Percentiles rank a stretch among this genome's conserved stretches.
Evolutionary conservation across 2,797 vertebrate species (phyloP).

Genomic region (Enteromius trimaculatus): DNA sequence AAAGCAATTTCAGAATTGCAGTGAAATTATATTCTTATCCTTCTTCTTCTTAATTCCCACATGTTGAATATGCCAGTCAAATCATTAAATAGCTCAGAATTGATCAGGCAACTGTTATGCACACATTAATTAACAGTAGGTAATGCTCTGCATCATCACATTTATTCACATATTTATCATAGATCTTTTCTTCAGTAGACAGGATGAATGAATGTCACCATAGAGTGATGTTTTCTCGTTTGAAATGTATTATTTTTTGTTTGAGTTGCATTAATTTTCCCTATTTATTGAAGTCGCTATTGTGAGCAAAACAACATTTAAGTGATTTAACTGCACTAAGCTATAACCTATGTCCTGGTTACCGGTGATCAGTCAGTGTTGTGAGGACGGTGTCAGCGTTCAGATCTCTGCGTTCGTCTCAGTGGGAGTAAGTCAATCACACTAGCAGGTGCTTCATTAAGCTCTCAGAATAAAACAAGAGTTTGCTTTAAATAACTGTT

Average conservation of each 20-base stretch:
- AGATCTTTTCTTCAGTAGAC: not conserved
- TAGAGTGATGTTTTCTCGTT: too few relatives aligned
- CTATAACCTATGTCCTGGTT: not conserved
- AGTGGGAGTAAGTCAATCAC: not conserved
- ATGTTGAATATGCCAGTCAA: too few relatives aligned
- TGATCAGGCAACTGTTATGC: too few relatives aligned
- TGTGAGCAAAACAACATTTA: not conserved
- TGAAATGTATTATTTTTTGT: too few relatives aligned
- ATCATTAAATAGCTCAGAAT: too few relatives aligned
- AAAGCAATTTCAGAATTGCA: not conserved
- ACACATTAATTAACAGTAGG: too few relatives aligned
- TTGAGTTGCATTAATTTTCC: not conserved
- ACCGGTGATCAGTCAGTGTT: not conserved
- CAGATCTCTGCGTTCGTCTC: not conserved
- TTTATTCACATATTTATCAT: not conserved
- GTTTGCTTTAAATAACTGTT: not conserved
- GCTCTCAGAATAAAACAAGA: not conserved
- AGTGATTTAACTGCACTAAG: not conserved
- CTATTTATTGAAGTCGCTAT: not conserved
- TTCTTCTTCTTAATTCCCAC: too few relatives aligned
- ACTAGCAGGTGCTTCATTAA: not conserved
- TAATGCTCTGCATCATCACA: too few relatives aligned
- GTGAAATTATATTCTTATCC: not conserved
- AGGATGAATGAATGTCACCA: too few relatives aligned
- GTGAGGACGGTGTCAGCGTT: not conserved